These are phyloP conservation scores for Redunca redunca DNA, from an alignment of 2,113 vertebrate genomes.

Conservation along the genomic window DNA sequence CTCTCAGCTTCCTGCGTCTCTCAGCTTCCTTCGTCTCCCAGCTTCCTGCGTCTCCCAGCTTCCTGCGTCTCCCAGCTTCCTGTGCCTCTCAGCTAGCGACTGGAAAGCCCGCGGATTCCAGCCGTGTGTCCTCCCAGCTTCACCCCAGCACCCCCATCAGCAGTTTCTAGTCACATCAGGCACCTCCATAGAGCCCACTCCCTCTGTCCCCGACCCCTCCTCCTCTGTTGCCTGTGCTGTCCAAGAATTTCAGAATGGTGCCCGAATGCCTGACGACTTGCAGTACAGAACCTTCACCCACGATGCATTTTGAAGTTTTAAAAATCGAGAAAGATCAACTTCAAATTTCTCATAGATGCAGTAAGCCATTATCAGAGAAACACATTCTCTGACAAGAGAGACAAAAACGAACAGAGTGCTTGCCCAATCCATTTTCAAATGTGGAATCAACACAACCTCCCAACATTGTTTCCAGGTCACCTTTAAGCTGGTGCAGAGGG, in stretches of 20 bases:
- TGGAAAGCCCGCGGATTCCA: too few species aligned
- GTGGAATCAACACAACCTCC: constrained; percentile 37
- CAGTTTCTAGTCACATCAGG: rapidly evolving
- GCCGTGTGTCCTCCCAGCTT: rapidly evolving
- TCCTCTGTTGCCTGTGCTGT: not conserved
- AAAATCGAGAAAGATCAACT: not conserved
- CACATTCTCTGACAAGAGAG: not conserved
- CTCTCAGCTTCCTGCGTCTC: not conserved
- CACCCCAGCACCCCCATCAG: rapidly evolving
- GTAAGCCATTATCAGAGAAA: not conserved
- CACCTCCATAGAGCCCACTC: rapidly evolving
- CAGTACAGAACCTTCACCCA: not conserved
- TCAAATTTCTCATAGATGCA: not conserved
- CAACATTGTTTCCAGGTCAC: constrained; percentile 18
- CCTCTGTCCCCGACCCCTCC: too few species aligned
- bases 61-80: not conserved
- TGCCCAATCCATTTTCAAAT: constrained; percentile 39
- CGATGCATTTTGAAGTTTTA: not conserved
- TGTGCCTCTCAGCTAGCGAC: rapidly evolving
- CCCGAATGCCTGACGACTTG: not conserved
- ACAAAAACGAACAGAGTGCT: not conserved
- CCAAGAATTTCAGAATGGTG: not conserved
- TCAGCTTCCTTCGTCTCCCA: not conserved
- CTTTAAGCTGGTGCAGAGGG: constrained; percentile 23
- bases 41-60: not conserved